Conservation (phyloP, 2,888 invertebrate genomes). For the Drosophila recens region DNA sequence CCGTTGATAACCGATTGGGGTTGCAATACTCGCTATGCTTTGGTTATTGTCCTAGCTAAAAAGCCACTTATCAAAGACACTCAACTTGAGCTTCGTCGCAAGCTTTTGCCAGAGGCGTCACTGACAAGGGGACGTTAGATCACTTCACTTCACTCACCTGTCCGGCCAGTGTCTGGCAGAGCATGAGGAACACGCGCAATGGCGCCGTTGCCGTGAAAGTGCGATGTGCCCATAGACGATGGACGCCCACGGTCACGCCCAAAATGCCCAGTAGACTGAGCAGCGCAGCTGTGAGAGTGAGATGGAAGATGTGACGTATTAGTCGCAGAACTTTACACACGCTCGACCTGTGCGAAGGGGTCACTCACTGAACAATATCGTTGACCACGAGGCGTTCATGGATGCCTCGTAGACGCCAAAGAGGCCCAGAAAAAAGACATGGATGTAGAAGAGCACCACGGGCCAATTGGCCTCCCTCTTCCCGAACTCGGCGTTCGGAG, state of each 20-base stretch:
- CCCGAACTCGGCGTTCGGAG: slow-evolving; percentile 35
- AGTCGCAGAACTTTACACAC: neutral
- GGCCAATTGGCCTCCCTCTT: slow-evolving; percentile 90
- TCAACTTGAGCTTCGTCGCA: neutral
- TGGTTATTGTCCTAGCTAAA: slow-evolving; percentile 55
- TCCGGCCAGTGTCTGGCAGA: slow-evolving; percentile 94
- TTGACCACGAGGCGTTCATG: slow-evolving; percentile 88
- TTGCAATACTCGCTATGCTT: neutral
- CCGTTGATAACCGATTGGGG: slow-evolving; percentile 16
- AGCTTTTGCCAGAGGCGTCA: slow-evolving; percentile 10
- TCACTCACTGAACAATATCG: slow-evolving; percentile 88
- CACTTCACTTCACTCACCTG: slow-evolving; percentile 89
- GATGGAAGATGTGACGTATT: neutral
- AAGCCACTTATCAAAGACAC: neutral
- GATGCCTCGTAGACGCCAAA: slow-evolving; percentile 88
- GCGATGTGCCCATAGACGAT: slow-evolving; percentile 96
- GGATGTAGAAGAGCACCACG: slow-evolving; percentile 90
- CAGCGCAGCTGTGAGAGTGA: slow-evolving; percentile 86
- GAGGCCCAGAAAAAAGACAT: slow-evolving; percentile 89
- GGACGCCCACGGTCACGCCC: slow-evolving; percentile 96
- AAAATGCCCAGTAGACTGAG: slow-evolving; percentile 89
- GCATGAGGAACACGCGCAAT: slow-evolving; percentile 91
- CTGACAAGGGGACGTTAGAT: no score
- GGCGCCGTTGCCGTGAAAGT: slow-evolving; percentile 91
- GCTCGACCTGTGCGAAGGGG: neutral